A percentile compares a stretch with the other conserved stretches of the same genome.
These are phyloP conservation scores for Oceanodroma leucorhoa DNA, from an alignment of 2,797 vertebrate species.

Conservation along the genomic window DNA sequence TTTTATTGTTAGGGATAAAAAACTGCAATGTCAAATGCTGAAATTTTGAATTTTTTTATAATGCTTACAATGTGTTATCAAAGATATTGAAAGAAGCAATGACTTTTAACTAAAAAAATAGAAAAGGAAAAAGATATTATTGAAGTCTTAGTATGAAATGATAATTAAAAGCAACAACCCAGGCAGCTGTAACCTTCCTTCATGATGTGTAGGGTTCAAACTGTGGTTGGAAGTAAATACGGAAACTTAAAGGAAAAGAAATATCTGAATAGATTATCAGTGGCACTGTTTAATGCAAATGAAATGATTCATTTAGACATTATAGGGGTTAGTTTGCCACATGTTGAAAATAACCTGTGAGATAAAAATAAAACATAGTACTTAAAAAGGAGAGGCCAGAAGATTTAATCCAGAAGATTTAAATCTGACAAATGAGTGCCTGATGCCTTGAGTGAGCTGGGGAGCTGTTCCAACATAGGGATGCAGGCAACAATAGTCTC, in stretches of 20 bases:
- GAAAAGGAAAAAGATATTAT: not conserved
- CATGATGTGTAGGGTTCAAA: not conserved
- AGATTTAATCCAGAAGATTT: not conserved
- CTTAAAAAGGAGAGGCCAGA: not conserved
- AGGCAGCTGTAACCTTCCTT: not conserved
- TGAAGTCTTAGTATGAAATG: not conserved
- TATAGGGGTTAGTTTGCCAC: not conserved
- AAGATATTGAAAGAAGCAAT: not conserved
- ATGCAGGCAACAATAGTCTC: not conserved
- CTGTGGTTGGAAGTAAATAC: not conserved
- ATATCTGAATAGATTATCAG: not conserved
- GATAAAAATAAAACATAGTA: not conserved
- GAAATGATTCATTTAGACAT: not conserved
- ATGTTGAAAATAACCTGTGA: not conserved
- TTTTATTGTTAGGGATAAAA: not conserved
- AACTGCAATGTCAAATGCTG: not conserved
- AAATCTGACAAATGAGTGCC: not conserved
- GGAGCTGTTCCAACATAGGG: not conserved
- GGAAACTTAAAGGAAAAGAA: not conserved
- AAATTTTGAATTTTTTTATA: not conserved
- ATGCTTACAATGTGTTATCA: not conserved
- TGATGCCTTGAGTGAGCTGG: not conserved
- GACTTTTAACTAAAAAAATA: not conserved
- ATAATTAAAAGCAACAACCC: not conserved
- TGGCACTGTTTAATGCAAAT: not conserved